These are phyloP conservation scores for Apotomis turbidana DNA, from an alignment of 2,888 invertebrate genomes.

Conservation along the genomic window DNA sequence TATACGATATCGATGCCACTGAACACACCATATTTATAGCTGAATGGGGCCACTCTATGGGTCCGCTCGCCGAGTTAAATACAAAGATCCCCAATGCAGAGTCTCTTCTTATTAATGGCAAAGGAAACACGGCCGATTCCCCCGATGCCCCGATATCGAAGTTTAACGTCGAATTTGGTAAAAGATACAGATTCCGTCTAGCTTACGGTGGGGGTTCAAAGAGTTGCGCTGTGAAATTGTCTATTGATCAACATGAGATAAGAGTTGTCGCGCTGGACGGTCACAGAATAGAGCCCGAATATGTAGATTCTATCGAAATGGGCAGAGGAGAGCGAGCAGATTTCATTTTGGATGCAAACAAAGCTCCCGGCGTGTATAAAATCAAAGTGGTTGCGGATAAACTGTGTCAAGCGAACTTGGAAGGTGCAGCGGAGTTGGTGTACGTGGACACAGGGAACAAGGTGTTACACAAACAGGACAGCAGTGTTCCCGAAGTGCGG, in stretches of 20 bases:
- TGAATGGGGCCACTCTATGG: slow-evolving; percentile 87
- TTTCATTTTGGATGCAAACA: slow-evolving; percentile 87
- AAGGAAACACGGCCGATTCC: slow-evolving; percentile 75
- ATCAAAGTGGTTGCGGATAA: slow-evolving; percentile 82
- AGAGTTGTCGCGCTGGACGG: slow-evolving; percentile 89
- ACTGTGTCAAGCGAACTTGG: slow-evolving; percentile 75
- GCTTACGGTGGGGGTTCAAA: slow-evolving; percentile 87
- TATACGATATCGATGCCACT: slow-evolving; percentile 88
- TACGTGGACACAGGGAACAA: slow-evolving; percentile 62
- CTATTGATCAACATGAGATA: slow-evolving; percentile 86
- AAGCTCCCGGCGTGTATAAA: slow-evolving; percentile 83
- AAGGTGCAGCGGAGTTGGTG: slow-evolving; percentile 82
- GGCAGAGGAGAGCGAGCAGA: slow-evolving; percentile 90
- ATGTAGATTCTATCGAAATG: slow-evolving; percentile 83
- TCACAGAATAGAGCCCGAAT: slow-evolving; percentile 84
- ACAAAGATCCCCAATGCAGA: slow-evolving; percentile 72
- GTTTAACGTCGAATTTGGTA: slow-evolving; percentile 83
- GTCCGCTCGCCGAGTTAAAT: slow-evolving; percentile 74
- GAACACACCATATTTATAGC: slow-evolving; percentile 88
- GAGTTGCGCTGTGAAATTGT: slow-evolving; percentile 87
- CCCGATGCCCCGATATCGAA: slow-evolving; percentile 69
- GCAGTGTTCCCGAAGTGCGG: slow-evolving; percentile 55
- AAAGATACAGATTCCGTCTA: slow-evolving; percentile 86
- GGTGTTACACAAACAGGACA: slow-evolving; percentile 67
- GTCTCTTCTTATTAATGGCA: slow-evolving; percentile 86